Base-by-base conservation (phyloP, 2,113 vertebrate species). In the Eublepharis macularius region DNA sequence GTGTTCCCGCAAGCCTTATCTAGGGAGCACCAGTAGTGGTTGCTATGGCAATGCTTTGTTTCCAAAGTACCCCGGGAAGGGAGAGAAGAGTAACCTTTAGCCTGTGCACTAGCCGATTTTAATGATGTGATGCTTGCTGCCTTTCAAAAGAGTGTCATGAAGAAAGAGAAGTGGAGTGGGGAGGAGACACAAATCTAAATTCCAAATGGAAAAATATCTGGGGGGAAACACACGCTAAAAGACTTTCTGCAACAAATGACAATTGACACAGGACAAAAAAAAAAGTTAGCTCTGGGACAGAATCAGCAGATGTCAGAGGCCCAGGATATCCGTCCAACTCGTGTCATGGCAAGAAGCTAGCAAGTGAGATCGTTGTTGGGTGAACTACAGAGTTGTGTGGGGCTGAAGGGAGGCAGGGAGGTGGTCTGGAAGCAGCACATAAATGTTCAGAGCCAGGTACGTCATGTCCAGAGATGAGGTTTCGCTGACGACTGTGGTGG, bases 1-100 rank as follows among this genome's bases (percentile, higher is more conserved):
- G 76, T 6, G 81, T 85, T 87, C 69, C 83, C 19, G 68, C 89
- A 79, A 9, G 80, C 92, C 93, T 97, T 96, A 95, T 96, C 91
- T 94, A 94, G 91, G 87, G 90, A 93, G 51, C 87, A 51, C 92
- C 76, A 83, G 87, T 82, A 24, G 80, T 82, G 0, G 95, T 96
- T 82, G 86, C 94, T 92, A 91, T 94, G 95, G 92, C 88, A 94
- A 95, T 81, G 66, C 81, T 83, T 41, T 16, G 24, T 81, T 95
- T 95, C 93, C 49, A 43, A n/a, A 1, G 16, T 86, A 81, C 87
- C 87, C 79, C 41, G 36, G 43, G 21, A 74, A 47, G 43, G 54
- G 29, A 16, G 57, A 65, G 19, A 1, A 68, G 65, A 87, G 82
- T 76, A 77, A 45, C 63, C 45, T 13, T 78, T 49, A 75, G 36